Evolutionary conservation across 2,888 invertebrate genomes (phyloP), one percentile per base, ranked within the genome.

Genomic region (Acholoe squamosa): DNA sequence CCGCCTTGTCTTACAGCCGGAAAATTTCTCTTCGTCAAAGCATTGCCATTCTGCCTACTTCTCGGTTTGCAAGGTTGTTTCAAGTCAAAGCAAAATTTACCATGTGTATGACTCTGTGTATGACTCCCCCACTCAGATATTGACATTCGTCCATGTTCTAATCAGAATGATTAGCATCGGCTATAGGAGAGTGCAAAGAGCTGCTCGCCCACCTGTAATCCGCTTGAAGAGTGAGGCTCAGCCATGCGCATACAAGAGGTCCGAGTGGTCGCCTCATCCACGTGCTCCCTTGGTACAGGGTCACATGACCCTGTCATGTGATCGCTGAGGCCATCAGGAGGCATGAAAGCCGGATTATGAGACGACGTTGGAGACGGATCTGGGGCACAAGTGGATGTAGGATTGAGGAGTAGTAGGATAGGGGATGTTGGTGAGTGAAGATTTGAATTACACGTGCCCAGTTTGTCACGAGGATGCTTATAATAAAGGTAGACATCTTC

Each of bases 251-350:
- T 61, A n/a, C 14, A 61, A 61, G 61, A 61, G 61, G 61, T n/a
- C 61, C 19, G 61, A 61, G 61, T 61, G 61, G 19, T 61, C 61
- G 61, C 61, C 61, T 61, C 12, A 61, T 19, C 61, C n/a, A 7
- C 22, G 61, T n/a, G 61, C 19, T n/a, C 61, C n/a, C 61, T n/a
- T 61, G 61, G 14, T 19, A 5, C 28, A 14, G 14, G 71, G 28
- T 28, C 71, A 71, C 71, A 25, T 71, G 71, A 71, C 71, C 71
- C 28, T 14, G 71, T 71, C 71, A 71, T 25, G 71, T 71, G 71
- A 71, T 61, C 22, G n/a, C 61, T 3, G 61, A n/a, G 61, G 14
- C 61, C 61, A 61, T 61, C 22, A 61, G 61, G n/a, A 61, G 61
- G 61, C 61, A 7, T 7, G 71, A 28, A 28, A 16, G 12, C 71